A percentile compares a stretch with the other conserved stretches of the same genome.
These are phyloP conservation scores for Acanthochromis polyacanthus DNA, from an alignment of 2,113 vertebrate species.

Conservation along the genomic window DNA sequence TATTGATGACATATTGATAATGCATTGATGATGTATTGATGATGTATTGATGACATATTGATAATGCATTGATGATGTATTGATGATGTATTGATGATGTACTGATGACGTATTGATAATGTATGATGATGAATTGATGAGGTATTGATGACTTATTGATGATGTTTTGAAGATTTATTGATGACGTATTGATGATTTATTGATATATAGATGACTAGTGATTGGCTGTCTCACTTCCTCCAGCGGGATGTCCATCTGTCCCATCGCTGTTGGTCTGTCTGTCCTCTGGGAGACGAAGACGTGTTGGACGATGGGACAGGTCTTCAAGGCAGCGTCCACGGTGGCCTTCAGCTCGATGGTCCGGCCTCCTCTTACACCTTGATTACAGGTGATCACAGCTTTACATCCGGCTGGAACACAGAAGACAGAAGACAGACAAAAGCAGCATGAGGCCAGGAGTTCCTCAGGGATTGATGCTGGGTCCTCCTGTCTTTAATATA, in stretches of 20 bases:
- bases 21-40: too few relatives aligned
- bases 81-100: too few relatives aligned
- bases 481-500: neutral
- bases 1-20: too few relatives aligned
- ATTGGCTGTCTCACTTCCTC: conserved; percentile 85
- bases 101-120: too few relatives aligned
- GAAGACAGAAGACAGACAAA: neutral
- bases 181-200: neutral
- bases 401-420: conserved; percentile 88
- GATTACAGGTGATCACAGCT: conserved; percentile 92
- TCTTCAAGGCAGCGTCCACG: conserved; percentile 90
- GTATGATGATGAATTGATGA: too few relatives aligned
- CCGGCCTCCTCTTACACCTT: conserved; percentile 89
- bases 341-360: conserved; percentile 87
- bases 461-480: neutral
- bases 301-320: conserved; percentile 85
- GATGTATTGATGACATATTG: too few relatives aligned
- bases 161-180: neutral
- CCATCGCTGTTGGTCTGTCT: conserved; percentile 84
- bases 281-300: conserved; percentile 92
- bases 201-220: neutral
- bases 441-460: neutral
- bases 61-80: too few relatives aligned
- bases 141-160: too few relatives aligned
- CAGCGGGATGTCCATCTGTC: conserved; percentile 84